Evolutionary conservation across 2,113 vertebrate genomes (phyloP), one percentile per base, ranked within the genome.

Genomic region (Nettapus auritus): DNA sequence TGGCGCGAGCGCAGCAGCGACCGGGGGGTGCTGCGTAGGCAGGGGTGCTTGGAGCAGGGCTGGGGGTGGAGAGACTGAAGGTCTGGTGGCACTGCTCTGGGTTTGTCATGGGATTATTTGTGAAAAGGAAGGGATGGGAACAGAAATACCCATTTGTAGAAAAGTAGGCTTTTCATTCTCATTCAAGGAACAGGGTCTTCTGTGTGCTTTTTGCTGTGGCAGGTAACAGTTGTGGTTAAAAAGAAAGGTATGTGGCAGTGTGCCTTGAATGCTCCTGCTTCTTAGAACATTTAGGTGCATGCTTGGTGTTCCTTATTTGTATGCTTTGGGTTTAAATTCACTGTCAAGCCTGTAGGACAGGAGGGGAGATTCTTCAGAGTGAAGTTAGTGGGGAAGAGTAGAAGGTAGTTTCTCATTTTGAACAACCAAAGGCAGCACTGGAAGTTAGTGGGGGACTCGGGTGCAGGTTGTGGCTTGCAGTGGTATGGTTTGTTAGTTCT

Each of bases 71-170:
- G 44, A 56, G 33, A 8, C 57, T 17, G 22, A 2, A 68, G 63
- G 13, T 34, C 6, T 1, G 1, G 5, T 40, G 52, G 40, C 38
- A 4, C 16, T 60, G 50, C 18, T 3, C 28, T 64, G 0, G 1
- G n/a, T 86, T 77, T 78, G 50, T 82, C 5, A 1, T 31, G 42
- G 48, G 16, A 26, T 34, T 1, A 2, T n/a, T 8, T 18, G 53
- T 69, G 64, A 62, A 85, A 73, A 0, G 1, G 50, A 36, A 15
- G 22, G 50, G 68, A 40, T 19, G 40, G 20, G 31, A 44, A 46
- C 0, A 4, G 6, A 38, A 56, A 46, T 46, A 28, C 46, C 42
- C 3, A 2, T 38, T 55, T 46, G 29, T 33, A 60, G 71, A 56
- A 50, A 75, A 34, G 20, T 4, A 40, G 28, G 36, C 57, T 80